These are phyloP conservation scores for Drosophila suboccidentalis DNA, from an alignment of 2,888 invertebrate species.

Conservation along the genomic window DNA sequence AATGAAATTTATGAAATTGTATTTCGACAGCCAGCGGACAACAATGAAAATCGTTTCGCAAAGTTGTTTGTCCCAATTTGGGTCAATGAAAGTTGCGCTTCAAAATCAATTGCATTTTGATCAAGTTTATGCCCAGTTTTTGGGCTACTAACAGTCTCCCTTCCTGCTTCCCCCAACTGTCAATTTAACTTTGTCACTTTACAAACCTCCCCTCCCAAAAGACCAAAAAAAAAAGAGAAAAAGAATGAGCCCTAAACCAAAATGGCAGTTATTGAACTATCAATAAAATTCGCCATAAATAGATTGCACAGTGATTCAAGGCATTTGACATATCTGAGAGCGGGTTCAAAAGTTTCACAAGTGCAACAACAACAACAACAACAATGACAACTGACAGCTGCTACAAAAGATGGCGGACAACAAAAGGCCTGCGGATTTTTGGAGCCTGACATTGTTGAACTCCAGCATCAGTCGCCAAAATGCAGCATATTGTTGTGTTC, in stretches of 20 bases:
- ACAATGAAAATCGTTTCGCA: constrained; percentile 51
- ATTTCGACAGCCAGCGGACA: constrained; percentile 53
- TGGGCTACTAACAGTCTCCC: constrained; percentile 7
- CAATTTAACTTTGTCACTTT: constrained; percentile 59
- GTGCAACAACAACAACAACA: constrained; percentile 37
- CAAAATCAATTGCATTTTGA: constrained; percentile 76
- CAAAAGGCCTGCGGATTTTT: constrained; percentile 50
- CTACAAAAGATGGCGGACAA: constrained; percentile 56
- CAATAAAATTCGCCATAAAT: constrained; percentile 63
- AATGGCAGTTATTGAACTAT: constrained; percentile 57
- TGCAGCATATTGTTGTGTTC: constrained; percentile 67
- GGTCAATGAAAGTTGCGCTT: constrained; percentile 74
- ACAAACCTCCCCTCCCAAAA: constrained; percentile 3
- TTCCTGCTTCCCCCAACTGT: constrained; percentile 11
- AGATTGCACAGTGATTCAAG: constrained; percentile 46
- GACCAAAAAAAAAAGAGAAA: neutral
- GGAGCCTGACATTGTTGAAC: constrained; percentile 48
- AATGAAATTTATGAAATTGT: constrained; percentile 79
- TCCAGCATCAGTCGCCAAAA: neutral
- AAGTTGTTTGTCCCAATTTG: constrained; percentile 75
- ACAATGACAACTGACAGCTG: constrained; percentile 46
- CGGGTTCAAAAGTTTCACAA: constrained; percentile 56
- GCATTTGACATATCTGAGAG: constrained; percentile 46
- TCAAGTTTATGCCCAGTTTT: constrained; percentile 55
- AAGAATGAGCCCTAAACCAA: constrained; percentile 22